Evolutionary conservation across 2,888 invertebrate species (phyloP), one percentile per base, ranked within the genome.

Genomic region (Leptothorax acervorum): DNA sequence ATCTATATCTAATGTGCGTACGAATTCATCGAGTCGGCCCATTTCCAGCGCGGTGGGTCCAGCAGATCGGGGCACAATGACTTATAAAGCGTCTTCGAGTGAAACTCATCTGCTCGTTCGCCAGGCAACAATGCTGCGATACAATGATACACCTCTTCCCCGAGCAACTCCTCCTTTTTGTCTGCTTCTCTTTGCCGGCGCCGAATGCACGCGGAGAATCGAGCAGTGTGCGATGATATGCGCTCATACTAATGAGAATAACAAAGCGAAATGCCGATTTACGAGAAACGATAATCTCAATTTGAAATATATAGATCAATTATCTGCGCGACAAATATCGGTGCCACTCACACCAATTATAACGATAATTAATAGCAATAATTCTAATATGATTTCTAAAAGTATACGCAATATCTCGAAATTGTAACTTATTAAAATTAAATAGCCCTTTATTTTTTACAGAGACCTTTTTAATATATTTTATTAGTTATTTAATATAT

Each of bases 91-190:
- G 89, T 92, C 91, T 90, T 86, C 87, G 86, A 91, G 90, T 91
- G 85, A 92, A 93, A 92, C 93, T 93, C 93, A 93, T 93, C 92
- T 92, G 90, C 89, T 91, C 90, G 87, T 90, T 87, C 89, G 90
- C 88, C 91, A 87, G 86, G 84, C 86, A 90, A 93, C 93, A 93
- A 93, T 93, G 90, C 89, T 60, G 75, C 90, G 86, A 92, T 91
- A 91, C 90, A 93, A 93, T 92, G 93, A 93, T 93, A 92, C 88
- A 75, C 85, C 84, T 85, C 87, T 82, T 86, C 85, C 84, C 60
- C 75, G 70, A 82, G 85, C 82, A 70, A 86, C 83, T 85, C 68
- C 53, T 76, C 84, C 73, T 81, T 82, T 87, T 84, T 84, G 60
- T 82, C 62, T 51, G 82, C 31, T 35, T 87, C 82, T 86, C 75